Evolutionary conservation across 2,797 vertebrate genomes (phyloP), one percentile per base, ranked within the genome.

Genomic region (Phrynocephalus vlangalii): DNA sequence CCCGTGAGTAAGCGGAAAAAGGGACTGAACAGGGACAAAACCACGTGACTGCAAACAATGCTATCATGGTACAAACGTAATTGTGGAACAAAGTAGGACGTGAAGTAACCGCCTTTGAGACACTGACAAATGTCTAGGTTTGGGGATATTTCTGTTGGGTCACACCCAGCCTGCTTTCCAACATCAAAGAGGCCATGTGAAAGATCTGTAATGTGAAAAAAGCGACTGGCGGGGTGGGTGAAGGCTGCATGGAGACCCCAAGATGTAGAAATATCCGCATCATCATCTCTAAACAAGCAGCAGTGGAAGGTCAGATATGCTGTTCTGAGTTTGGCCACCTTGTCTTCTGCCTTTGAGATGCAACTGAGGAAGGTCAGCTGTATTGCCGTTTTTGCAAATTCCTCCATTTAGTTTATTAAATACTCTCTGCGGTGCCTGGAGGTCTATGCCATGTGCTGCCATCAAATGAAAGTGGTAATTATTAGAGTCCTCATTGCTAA

Each of bases 391-490:
- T 79, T 88, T 91, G 76, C 26, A 88, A 85, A 92, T 92, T 28
- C 86, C 86, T 84, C 71, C 90, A 88, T 92, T 92, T 82, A 85
- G 82, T 88, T 94, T 91, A 91, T 91, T 94, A 89, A 92, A 84
- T 0, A 0, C 89, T 88, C 79, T 24, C 85, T 30, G 91, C 87
- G 85, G 86, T 91, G 89, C 92, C 93, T 92, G 8, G 85, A 92
- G 91, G 88, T 93, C 90, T 84, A 79, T 67, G 92, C 85, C 93
- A 92, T 89, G 91, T 92, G 94, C 84, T 88, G 56, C 91, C 90
- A 93, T 93, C 92, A 86, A 87, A 87, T 87, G 88, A 0, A 84
- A 90, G 89, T 87, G 28, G 0, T 89, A 91, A 79, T 92, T 92
- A 90, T 93, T 91, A 90, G 78, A 90, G 83, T 73, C 88, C 87